Evolutionary conservation across 2,797 vertebrate genomes (phyloP).

Genomic region (Poeciliopsis turneri): DNA sequence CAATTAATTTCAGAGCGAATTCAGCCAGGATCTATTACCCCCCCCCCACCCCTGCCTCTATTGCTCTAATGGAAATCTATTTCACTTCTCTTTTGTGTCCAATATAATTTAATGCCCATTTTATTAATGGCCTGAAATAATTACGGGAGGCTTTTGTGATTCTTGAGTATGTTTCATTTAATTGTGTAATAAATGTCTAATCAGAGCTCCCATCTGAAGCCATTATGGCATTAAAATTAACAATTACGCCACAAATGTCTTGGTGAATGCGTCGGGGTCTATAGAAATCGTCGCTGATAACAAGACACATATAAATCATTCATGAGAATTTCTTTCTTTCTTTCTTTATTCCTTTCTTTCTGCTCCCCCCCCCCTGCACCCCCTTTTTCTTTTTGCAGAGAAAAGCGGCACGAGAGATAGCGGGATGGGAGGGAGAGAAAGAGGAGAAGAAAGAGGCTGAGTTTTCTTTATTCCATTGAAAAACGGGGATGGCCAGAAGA

Average conservation of each 20-base stretch:
- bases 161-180: constrained; percentile 99
- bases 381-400: constrained; percentile 75
- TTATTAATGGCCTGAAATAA: constrained; percentile 99
- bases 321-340: constrained; percentile 90
- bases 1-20: constrained; percentile 99
- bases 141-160: constrained; percentile 99
- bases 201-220: constrained; percentile 99
- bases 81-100: constrained; percentile 99
- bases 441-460: constrained; percentile 81
- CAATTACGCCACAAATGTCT: constrained; percentile 99
- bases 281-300: constrained; percentile 99
- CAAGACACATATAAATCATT: constrained; percentile 99
- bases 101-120: constrained; percentile 99
- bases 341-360: no score
- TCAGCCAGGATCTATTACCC: constrained; percentile 99
- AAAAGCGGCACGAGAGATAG: constrained; percentile 81
- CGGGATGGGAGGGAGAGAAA: constrained; percentile 76
- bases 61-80: constrained; percentile 99
- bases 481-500: constrained; percentile 94
- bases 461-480: constrained; percentile 96
- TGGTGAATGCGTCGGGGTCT: constrained; percentile 96
- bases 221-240: constrained; percentile 99
- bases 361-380: no score
- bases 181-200: constrained; percentile 99
- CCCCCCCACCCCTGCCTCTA: constrained; percentile 96